A percentile compares a stretch with the other conserved stretches of the same genome.
These are phyloP conservation scores for Erpornis zantholeuca DNA, from an alignment of 2,113 vertebrate species.

Conservation along the genomic window DNA sequence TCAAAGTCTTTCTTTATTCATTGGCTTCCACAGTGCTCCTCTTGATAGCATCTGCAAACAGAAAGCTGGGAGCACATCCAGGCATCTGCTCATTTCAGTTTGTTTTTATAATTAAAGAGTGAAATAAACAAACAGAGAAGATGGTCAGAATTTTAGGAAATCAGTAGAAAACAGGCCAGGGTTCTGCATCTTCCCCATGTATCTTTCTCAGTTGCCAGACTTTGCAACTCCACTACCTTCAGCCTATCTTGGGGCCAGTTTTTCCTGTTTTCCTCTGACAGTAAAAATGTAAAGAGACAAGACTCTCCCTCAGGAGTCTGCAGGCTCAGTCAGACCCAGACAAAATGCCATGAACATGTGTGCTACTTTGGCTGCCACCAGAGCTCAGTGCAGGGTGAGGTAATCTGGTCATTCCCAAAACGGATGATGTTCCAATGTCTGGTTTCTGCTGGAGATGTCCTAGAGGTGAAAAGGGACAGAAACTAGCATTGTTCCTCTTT, in stretches of 20 bases:
- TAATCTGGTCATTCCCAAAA: background rate
- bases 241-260: background rate
- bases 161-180: background rate
- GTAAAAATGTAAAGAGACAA: background rate
- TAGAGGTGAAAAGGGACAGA: background rate
- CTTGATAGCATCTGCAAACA: constrained; percentile 10
- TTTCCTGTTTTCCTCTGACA: background rate
- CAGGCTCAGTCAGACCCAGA: background rate
- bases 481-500: background rate
- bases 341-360: background rate
- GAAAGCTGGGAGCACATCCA: constrained; percentile 25
- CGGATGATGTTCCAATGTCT: background rate
- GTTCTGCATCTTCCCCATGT: background rate
- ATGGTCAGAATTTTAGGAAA: background rate
- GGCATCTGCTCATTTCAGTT: background rate
- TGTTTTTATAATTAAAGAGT: constrained; percentile 21
- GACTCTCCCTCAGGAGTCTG: background rate
- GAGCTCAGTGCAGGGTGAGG: background rate
- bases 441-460: background rate
- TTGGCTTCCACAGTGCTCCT: background rate
- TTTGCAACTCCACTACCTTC: background rate
- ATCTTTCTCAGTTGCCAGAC: background rate
- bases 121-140: constrained; percentile 15
- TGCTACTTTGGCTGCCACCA: background rate
- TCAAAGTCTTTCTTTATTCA: background rate